Evolutionary conservation across 1,140 invertebrate genomes (phyloP).

Genomic region (Conus ventricosus): DNA sequence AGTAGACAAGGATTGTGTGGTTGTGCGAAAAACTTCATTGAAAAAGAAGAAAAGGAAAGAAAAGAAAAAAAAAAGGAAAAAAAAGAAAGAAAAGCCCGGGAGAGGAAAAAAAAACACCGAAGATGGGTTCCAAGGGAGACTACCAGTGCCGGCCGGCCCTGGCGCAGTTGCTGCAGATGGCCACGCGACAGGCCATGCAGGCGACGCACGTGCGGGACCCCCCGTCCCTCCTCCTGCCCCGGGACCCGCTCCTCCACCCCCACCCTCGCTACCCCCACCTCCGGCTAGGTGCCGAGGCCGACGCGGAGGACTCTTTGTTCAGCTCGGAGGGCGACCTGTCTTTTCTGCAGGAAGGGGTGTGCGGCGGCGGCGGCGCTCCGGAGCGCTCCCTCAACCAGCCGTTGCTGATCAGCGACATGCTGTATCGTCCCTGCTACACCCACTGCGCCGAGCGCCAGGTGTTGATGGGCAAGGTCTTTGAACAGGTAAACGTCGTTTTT

Average conservation of each 20-base stretch:
- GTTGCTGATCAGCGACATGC: slow-evolving; percentile 21
- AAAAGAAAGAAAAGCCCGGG: too few species aligned
- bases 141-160: slow-evolving; percentile 28
- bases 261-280: not conserved
- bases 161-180: slow-evolving; percentile 20
- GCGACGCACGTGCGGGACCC: slow-evolving; percentile 22
- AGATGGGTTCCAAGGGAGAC: slow-evolving; percentile 28
- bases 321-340: slow-evolving; percentile 25
- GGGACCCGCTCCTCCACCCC: not conserved
- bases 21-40: too few species aligned
- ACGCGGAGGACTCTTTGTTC: slow-evolving; percentile 26
- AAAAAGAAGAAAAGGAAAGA: too few species aligned
- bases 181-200: slow-evolving; percentile 34
- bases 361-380: not conserved
- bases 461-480: slow-evolving; percentile 34
- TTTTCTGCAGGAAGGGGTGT: slow-evolving; percentile 3
- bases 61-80: too few species aligned
- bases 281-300: not conserved
- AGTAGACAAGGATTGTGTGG: too few species aligned
- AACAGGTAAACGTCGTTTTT: slow-evolving; percentile 15
- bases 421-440: not conserved
- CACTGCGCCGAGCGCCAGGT: slow-evolving; percentile 34
- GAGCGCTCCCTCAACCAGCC: slow-evolving; percentile 10
- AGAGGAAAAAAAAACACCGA: not conserved
- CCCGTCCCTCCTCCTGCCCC: not conserved